Percentiles rank a stretch among this genome's conserved stretches.
phyloP scores from a whole-genome alignment of 2,113 vertebrate species.

The Halichoeres trimaculatus region DNA sequence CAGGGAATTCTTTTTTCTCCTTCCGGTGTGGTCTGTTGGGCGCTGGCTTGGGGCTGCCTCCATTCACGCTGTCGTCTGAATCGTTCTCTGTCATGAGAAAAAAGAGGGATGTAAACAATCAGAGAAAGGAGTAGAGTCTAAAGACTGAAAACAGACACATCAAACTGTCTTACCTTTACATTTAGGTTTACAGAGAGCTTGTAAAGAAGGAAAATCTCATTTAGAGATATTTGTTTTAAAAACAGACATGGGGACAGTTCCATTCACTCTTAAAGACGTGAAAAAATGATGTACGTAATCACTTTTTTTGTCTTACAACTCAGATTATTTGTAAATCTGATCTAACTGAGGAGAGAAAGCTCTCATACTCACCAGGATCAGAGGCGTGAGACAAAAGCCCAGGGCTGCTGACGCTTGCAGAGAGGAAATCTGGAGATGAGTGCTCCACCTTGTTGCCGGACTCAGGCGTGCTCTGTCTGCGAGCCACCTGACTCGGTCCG shows the following conservation, averaged over 20 bases:
- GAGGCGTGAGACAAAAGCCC: constrained; percentile 80
- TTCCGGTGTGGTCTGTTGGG: constrained; percentile 88
- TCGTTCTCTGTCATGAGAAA: constrained; percentile 80
- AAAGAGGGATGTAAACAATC: not conserved
- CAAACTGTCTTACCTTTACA: constrained; percentile 65
- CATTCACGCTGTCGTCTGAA: constrained; percentile 84
- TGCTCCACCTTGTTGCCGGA: constrained; percentile 83
- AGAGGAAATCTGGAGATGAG: constrained; percentile 81
- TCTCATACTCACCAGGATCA: constrained; percentile 73
- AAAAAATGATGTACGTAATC: too few relatives aligned
- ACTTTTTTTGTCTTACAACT: too few relatives aligned
- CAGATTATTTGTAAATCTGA: not conserved
- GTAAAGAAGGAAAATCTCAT: constrained; percentile 28
- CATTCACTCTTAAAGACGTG: too few relatives aligned
- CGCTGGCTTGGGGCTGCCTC: constrained; percentile 84
- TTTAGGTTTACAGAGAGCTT: constrained; percentile 73
- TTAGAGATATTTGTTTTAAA: constrained; percentile 8
- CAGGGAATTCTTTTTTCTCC: constrained; percentile 94
- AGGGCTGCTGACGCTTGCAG: constrained; percentile 88
- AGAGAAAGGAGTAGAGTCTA: not conserved
- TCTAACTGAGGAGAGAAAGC: not conserved
- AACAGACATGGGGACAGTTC: not conserved
- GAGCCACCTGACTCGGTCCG: constrained; percentile 79
- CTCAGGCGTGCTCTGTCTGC: constrained; percentile 91
- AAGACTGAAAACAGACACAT: constrained; percentile 6